Conservation (phyloP, 2,888 invertebrate genomes). For the Phalangium opilio region DNA sequence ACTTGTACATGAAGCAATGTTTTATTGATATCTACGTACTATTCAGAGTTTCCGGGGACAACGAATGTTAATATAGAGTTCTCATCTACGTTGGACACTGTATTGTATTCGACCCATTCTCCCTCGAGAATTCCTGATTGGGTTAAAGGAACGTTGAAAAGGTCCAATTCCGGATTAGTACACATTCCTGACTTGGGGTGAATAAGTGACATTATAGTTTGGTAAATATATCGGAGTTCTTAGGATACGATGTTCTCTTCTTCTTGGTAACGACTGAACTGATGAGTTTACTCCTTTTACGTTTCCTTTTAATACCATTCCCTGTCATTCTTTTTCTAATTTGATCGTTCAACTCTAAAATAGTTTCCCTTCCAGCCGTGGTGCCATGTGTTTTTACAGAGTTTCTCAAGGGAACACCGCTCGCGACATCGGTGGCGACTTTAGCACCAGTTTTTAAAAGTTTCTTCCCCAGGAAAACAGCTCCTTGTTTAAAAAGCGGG, state of each 20-base stretch:
- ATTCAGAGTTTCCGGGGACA: constrained; percentile 5
- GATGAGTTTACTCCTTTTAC: no score
- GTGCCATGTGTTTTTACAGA: background rate
- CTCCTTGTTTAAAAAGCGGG: constrained; percentile 6
- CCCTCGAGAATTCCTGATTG: constrained; percentile 5
- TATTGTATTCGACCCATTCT: constrained; percentile 9
- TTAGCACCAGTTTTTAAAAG: constrained; percentile 2
- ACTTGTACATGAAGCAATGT: constrained; percentile 5
- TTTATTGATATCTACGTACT: constrained; percentile 4
- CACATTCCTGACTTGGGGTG: constrained; percentile 1
- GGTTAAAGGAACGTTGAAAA: constrained; percentile 1
- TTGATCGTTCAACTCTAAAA: no score
- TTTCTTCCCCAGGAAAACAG: constrained; percentile 8
- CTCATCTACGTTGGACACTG: constrained; percentile 8
- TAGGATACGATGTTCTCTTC: no score
- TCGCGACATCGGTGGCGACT: constrained; percentile 6
- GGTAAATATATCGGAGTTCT: background rate
- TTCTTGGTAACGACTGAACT: no score
- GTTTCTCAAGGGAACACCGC: constrained; percentile 1
- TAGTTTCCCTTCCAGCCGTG: constrained; percentile 1
- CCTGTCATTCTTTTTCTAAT: no score
- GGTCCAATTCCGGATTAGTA: constrained; percentile 6
- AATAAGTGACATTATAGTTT: background rate
- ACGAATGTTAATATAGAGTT: constrained; percentile 7
- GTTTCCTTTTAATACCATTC: no score